phyloP scores from a whole-genome alignment of 1,140 invertebrate species.

The Calycopis cecrops region DNA sequence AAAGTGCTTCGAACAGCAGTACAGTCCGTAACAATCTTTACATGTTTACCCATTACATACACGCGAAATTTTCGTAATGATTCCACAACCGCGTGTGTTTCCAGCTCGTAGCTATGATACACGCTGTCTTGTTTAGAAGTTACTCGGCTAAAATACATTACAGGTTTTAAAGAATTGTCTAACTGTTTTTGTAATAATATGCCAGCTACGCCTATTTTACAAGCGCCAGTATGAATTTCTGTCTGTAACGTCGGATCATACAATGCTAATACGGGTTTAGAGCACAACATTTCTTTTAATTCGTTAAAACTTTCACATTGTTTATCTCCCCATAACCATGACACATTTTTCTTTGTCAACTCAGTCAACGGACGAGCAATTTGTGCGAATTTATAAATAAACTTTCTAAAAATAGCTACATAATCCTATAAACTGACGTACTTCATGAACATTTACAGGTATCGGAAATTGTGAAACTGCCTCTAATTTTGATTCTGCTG shows the following conservation, averaged over 20 bases:
- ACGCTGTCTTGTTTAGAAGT: conserved; percentile 47
- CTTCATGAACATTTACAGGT: conserved; percentile 21
- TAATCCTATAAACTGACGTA: conserved; percentile 47
- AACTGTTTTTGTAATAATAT: conserved; percentile 26
- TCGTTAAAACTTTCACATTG: conserved; percentile 33
- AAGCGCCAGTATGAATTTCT: conserved; percentile 28
- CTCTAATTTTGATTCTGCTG: conserved; percentile 35
- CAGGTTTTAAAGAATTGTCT: conserved; percentile 11
- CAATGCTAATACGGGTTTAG: conserved; percentile 28
- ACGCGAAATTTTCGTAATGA: conserved; percentile 60
- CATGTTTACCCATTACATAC: conserved; percentile 60
- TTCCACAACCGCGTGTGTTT: conserved; percentile 67
- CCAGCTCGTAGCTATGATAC: conserved; percentile 60
- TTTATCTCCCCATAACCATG: conserved; percentile 38
- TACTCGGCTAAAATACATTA: conserved; percentile 31
- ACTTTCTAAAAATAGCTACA: conserved; percentile 35
- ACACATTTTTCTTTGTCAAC: conserved; percentile 40
- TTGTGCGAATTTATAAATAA: conserved; percentile 20
- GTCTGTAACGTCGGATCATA: conserved; percentile 15
- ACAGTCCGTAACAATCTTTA: conserved; percentile 66
- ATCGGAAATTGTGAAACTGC: conserved; percentile 17
- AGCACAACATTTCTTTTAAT: conserved; percentile 22
- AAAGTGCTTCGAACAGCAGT: conserved; percentile 32
- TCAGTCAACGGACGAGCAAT: conserved; percentile 27
- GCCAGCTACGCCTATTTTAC: conserved; percentile 24